phyloP scores from a whole-genome alignment of 2,888 invertebrate genomes.

The Margaritifera margaritifera region DNA sequence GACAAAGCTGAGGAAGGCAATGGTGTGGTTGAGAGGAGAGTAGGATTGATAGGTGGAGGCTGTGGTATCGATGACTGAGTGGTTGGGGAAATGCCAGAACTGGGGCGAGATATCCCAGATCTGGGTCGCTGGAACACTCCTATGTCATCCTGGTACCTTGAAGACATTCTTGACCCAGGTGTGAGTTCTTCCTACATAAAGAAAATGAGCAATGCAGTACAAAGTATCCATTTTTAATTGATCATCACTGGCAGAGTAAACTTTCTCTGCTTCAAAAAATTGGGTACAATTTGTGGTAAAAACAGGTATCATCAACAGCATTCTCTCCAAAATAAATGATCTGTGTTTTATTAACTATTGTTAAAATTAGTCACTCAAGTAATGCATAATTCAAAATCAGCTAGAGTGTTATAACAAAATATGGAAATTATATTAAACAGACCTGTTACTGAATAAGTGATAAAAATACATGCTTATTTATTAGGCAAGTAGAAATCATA shows the following conservation, averaged over 20 bases:
- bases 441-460: too few species aligned
- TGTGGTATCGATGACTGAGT: conserved; percentile 52
- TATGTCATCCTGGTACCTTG: conserved; percentile 61
- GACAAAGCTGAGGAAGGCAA: conserved; percentile 61
- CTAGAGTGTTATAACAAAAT: too few species aligned
- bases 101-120: conserved; percentile 51
- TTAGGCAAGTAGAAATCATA: too few species aligned
- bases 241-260: not conserved
- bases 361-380: too few species aligned
- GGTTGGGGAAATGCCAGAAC: conserved; percentile 45
- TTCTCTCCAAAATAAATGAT: too few species aligned
- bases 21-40: conserved; percentile 54
- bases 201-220: not conserved
- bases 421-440: too few species aligned
- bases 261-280: not conserved
- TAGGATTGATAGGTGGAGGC: conserved; percentile 58
- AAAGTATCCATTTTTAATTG: not conserved
- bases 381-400: too few species aligned
- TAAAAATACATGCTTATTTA: too few species aligned
- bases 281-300: not conserved
- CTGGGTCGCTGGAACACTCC: conserved; percentile 41
- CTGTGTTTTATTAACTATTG: too few species aligned
- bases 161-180: conserved; percentile 55
- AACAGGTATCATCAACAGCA: too few species aligned
- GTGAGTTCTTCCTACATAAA: conserved; percentile 48